Base-by-base conservation (phyloP, 2,113 vertebrate species). In the Pao palembangensis region DNA sequence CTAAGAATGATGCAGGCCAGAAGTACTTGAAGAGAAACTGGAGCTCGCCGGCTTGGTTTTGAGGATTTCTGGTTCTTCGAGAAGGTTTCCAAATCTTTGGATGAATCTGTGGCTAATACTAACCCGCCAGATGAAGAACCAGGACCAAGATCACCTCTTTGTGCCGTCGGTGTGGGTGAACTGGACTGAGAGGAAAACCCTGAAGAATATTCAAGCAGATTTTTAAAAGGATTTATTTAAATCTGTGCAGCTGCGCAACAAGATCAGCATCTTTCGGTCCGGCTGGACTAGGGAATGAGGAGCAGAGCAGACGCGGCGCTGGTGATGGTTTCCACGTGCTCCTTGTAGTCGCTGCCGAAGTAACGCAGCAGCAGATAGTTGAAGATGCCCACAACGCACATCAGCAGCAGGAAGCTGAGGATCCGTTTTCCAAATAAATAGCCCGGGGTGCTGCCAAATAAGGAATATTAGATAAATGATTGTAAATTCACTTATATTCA, bases 351-450 rank as follows among this genome's bases (percentile, higher is more conserved):
- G 62, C 88, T 93, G 78, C 92, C 90, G 0, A 88, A 91, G 75
- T 85, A 73, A 41, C 83, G 72, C 57, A 82, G 1, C 62, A 98
- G 88, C 83, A 93, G 91, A 81, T 93, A 91, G 88, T 95, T 98
- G 56, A 93, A 43, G 64, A 97, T 89, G 11, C 96, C 96, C 51
- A 96, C 92, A 0, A 93, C 2, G 31, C 93, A 93, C 96, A 98
- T 98, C 63, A 94, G 81, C 73, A 93, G 87, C 76, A 98, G 91
- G 85, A 98, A 98, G 60, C 84, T 71, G 55, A 98, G 91, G 67
- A 96, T 85, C 4, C 96, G 94, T 38, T 98, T 98, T 64, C 96
- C 96, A 75, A 98, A 96, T 63, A 96, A 83, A 88, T 92, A 96
- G 19, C 95, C 95, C 0, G 95, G 96, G 13, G 91, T 98, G 87